phyloP scores from a whole-genome alignment of 2,797 vertebrate species.

The Anas acuta region DNA sequence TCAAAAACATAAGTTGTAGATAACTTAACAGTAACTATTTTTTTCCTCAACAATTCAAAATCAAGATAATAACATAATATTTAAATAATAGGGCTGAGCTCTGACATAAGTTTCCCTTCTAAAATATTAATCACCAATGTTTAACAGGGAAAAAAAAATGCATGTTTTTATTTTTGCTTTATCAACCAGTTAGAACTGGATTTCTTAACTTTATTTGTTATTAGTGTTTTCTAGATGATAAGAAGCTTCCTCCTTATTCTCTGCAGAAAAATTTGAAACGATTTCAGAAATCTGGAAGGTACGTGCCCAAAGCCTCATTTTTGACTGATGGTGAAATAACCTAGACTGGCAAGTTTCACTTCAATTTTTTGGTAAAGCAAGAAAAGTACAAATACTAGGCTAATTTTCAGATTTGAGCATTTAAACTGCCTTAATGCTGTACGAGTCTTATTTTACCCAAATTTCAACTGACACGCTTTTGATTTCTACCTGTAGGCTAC shows the following conservation, averaged over 20 bases:
- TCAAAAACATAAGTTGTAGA: not conserved
- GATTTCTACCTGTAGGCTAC: constrained; percentile 70
- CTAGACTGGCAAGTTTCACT: constrained; percentile 31
- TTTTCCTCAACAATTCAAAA: not conserved
- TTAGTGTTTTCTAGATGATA: not conserved
- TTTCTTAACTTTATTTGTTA: not conserved
- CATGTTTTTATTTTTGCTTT: not conserved
- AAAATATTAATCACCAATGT: not conserved
- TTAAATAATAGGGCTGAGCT: not conserved
- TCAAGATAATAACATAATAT: not conserved
- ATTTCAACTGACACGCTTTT: constrained; percentile 62
- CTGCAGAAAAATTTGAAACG: not conserved
- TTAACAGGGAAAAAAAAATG: not conserved
- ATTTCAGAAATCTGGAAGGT: rapidly evolving
- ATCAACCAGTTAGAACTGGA: not conserved
- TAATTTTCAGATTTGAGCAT: constrained; percentile 30
- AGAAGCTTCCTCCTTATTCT: not conserved
- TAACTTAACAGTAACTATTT: not conserved
- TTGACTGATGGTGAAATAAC: constrained; percentile 46
- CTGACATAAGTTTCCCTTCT: not conserved
- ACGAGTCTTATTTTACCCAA: constrained; percentile 26
- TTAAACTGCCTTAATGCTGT: constrained; percentile 12
- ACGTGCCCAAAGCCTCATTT: not conserved
- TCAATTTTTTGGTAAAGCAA: constrained; percentile 9
- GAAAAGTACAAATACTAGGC: not conserved